A percentile compares a stretch with the other conserved stretches of the same genome.
Evolutionary conservation across 2,888 invertebrate species (phyloP).

Genomic region (Tanypteryx hageni): DNA sequence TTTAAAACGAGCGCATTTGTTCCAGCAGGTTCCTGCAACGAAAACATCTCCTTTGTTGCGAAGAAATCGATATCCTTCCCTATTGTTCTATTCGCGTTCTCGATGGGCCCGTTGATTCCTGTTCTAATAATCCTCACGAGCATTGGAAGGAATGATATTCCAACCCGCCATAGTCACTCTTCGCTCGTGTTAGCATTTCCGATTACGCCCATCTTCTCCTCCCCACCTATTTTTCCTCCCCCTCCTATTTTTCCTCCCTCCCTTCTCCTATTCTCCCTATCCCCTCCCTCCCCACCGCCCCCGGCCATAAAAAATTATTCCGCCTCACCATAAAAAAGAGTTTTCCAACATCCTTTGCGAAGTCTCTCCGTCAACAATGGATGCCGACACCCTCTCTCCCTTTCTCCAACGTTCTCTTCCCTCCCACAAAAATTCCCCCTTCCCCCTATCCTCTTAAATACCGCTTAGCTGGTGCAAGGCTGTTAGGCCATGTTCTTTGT

Average conservation of each 20-base stretch:
- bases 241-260: not conserved
- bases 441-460: not conserved
- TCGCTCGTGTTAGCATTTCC: not conserved
- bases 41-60: not conserved
- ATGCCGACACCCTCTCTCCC: not conserved
- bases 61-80: not conserved
- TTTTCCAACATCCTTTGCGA: not conserved
- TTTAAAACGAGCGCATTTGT: conserved; percentile 3
- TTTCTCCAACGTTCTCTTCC: not conserved
- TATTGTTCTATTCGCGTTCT: not conserved
- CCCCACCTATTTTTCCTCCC: no score
- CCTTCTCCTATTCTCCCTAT: not conserved
- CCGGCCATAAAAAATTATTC: not conserved
- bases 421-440: not conserved
- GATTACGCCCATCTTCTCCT: no score
- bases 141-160: not conserved
- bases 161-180: not conserved
- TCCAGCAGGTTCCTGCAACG: not conserved
- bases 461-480: not conserved
- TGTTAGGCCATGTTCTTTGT: conserved; percentile 5
- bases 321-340: not conserved
- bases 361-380: not conserved
- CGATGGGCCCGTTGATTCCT: not conserved
- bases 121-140: not conserved
- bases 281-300: not conserved